These are phyloP conservation scores for Phalacrocorax carbo DNA, from an alignment of 2,113 vertebrate species.

Conservation along the genomic window DNA sequence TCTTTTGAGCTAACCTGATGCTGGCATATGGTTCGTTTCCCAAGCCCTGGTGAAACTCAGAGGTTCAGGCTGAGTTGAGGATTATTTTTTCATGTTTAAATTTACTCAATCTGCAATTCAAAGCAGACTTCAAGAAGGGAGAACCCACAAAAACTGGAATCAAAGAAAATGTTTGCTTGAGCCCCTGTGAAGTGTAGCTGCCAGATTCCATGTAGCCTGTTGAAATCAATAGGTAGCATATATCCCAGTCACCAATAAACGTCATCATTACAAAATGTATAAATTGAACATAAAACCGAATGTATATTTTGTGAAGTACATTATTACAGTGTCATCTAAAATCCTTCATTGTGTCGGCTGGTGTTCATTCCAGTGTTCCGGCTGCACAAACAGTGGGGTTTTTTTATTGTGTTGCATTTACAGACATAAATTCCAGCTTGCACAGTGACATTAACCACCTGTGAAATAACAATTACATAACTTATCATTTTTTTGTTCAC, in stretches of 20 bases:
- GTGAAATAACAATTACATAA: conserved; percentile 51
- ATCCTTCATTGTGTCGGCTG: conserved; percentile 20
- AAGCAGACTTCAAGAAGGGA: conserved; percentile 8
- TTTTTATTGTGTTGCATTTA: conserved; percentile 26
- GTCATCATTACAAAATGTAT: not conserved
- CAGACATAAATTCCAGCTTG: conserved; percentile 18
- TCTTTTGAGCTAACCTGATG: not conserved
- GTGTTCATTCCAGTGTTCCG: not conserved
- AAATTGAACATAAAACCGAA: conserved; percentile 24
- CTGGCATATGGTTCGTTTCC: not conserved
- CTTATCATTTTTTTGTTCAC: conserved; percentile 13
- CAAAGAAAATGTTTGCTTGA: conserved; percentile 6
- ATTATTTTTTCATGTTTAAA: not conserved
- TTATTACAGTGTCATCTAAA: conserved; percentile 36
- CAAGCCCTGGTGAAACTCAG: not conserved
- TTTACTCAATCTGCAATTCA: conserved; percentile 25
- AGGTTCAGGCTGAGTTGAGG: not conserved
- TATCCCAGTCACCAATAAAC: not conserved
- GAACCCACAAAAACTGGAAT: conserved; percentile 4
- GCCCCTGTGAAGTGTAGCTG: not conserved
- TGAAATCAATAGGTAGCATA: conserved; percentile 13
- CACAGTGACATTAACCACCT: conserved; percentile 16
- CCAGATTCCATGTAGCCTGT: not conserved
- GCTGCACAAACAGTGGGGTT: not conserved
- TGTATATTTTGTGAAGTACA: conserved; percentile 31